Conservation (phyloP, 1,140 invertebrate genomes). For the Leptopilina boulardi region DNA sequence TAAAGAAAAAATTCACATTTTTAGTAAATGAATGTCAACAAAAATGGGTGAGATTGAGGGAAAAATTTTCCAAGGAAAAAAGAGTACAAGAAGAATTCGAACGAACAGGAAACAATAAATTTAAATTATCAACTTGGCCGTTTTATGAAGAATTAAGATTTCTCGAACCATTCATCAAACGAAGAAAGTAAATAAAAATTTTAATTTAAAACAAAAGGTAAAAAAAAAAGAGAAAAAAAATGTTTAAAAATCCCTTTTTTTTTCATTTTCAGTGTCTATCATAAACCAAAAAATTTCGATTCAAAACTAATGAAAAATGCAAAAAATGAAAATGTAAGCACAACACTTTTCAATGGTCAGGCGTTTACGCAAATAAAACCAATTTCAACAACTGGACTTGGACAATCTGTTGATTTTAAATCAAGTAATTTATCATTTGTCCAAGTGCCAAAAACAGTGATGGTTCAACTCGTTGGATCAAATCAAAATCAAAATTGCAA, state of each 20-base stretch:
- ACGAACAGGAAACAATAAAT: conserved; percentile 2
- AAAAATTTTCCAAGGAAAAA: conserved; percentile 22
- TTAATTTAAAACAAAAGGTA: neutral
- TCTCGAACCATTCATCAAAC: conserved; percentile 4
- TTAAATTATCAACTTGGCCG: neutral
- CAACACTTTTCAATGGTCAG: neutral
- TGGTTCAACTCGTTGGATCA: conserved; percentile 4
- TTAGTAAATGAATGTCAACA: conserved; percentile 11
- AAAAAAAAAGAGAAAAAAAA: neutral
- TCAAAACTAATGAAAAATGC: neutral
- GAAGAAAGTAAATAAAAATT: conserved; percentile 21
- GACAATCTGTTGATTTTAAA: neutral
- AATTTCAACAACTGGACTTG: neutral
- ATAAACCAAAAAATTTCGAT: neutral
- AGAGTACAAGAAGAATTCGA: conserved; percentile 10
- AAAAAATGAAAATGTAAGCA: neutral
- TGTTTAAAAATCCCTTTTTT: neutral
- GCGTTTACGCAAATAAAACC: conserved; percentile 7
- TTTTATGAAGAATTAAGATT: conserved; percentile 15
- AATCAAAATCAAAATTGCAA: conserved; percentile 3
- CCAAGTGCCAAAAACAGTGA: conserved; percentile 17
- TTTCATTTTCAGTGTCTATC: conserved; percentile 5
- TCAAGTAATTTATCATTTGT: neutral
- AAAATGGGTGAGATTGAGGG: neutral
- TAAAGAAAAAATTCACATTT: neutral